Percentiles rank a stretch among this genome's conserved stretches.
These are phyloP conservation scores for Sebastolobus altivelis DNA, from an alignment of 2,797 vertebrate genomes.

Conservation along the genomic window DNA sequence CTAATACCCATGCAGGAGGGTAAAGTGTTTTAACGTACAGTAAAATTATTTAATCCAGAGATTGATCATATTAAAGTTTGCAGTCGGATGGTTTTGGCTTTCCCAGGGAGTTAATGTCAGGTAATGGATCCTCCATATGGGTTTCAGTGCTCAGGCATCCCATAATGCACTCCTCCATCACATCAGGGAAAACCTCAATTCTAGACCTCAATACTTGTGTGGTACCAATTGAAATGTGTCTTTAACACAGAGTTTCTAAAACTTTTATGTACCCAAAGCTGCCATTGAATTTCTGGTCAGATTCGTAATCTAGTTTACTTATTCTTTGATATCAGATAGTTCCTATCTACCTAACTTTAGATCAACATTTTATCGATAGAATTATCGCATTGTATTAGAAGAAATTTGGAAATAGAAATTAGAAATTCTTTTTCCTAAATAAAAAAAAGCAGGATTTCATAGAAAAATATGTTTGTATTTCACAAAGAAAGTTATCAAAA, in stretches of 20 bases:
- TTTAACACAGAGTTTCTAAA: too few relatives aligned
- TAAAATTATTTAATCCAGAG: conserved; percentile 10
- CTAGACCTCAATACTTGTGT: background rate
- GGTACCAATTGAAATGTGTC: background rate
- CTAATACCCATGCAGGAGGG: background rate
- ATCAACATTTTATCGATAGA: background rate
- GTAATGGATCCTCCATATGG: conserved; percentile 59
- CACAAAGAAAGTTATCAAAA: too few relatives aligned
- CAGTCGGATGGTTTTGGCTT: conserved; percentile 26
- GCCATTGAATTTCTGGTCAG: background rate
- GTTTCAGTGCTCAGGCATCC: conserved; percentile 26
- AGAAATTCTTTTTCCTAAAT: too few relatives aligned
- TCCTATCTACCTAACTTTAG: fast-evolving
- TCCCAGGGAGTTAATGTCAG: conserved; percentile 6
- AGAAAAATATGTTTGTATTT: background rate
- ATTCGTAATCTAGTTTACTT: background rate
- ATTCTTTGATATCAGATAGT: fast-evolving
- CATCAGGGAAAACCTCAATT: background rate
- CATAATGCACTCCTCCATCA: conserved; percentile 15
- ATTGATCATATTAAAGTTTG: conserved; percentile 13
- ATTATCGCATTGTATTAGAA: background rate
- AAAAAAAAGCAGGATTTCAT: background rate
- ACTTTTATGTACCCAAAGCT: too few relatives aligned
- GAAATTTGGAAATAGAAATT: too few relatives aligned
- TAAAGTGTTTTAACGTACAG: background rate